Evolutionary conservation across 2,888 invertebrate species (phyloP).

Genomic region (Cantharis flavilabris): DNA sequence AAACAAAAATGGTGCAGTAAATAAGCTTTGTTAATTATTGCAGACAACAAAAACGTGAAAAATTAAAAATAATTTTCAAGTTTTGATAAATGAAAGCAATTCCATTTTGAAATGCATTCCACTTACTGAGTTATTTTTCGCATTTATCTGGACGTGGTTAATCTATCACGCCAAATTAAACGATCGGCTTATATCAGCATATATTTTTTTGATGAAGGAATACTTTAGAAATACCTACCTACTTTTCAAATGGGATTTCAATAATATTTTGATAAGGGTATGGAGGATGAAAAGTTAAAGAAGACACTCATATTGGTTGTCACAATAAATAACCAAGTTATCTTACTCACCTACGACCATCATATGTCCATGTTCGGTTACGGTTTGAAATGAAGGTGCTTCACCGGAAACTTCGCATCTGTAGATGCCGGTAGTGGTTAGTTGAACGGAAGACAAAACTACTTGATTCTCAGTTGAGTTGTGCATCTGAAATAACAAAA

Average conservation of each 20-base stretch:
- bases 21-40: neutral
- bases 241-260: neutral
- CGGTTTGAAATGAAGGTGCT: slow-evolving; percentile 72
- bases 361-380: slow-evolving; percentile 69
- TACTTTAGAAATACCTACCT: neutral
- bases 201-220: neutral
- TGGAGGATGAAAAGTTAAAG: neutral
- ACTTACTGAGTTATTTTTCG: neutral
- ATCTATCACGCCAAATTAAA: neutral
- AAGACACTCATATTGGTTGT: neutral
- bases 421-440: slow-evolving; percentile 67
- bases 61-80: neutral
- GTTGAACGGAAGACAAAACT: slow-evolving; percentile 66
- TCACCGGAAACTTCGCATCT: slow-evolving; percentile 74
- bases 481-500: slow-evolving; percentile 59
- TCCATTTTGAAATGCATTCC: neutral
- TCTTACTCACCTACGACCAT: slow-evolving; percentile 63
- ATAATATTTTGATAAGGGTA: neutral
- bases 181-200: neutral
- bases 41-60: neutral
- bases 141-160: neutral
- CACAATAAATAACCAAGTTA: neutral
- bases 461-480: slow-evolving; percentile 71
- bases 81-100: neutral
- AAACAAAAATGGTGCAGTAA: neutral